Conservation (phyloP, 1,140 invertebrate species). For the Arion vulgaris region DNA sequence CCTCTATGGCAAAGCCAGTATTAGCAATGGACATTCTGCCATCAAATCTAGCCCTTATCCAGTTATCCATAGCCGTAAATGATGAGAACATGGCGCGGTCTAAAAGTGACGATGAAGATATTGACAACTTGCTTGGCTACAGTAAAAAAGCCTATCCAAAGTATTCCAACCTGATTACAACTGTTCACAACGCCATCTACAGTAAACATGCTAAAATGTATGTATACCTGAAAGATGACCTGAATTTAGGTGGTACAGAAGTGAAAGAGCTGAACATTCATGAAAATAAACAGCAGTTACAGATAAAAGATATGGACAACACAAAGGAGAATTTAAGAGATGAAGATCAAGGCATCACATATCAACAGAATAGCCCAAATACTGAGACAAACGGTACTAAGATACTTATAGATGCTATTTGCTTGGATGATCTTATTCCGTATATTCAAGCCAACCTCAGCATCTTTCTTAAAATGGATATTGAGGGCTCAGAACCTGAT, state of each 20-base stretch:
- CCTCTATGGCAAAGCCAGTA: conserved; percentile 56
- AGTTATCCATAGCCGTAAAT: conserved; percentile 50
- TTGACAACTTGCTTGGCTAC: conserved; percentile 50
- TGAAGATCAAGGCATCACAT: neutral
- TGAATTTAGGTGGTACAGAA: conserved; percentile 31
- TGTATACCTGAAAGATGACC: conserved; percentile 14
- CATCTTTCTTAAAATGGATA: conserved; percentile 51
- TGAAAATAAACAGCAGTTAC: neutral
- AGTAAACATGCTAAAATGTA: conserved; percentile 18
- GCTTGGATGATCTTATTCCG: conserved; percentile 53
- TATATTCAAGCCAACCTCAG: conserved; percentile 30
- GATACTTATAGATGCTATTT: conserved; percentile 41
- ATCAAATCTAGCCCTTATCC: conserved; percentile 54
- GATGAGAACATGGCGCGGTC: conserved; percentile 44
- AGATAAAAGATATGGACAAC: neutral
- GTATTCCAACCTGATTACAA: conserved; percentile 22
- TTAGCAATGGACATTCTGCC: conserved; percentile 61
- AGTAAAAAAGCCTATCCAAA: conserved; percentile 14
- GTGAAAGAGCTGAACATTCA: conserved; percentile 26
- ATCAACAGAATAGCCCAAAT: neutral
- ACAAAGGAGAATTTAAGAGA: neutral
- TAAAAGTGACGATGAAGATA: conserved; percentile 48
- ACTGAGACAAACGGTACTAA: neutral
- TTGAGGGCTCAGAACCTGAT: conserved; percentile 58
- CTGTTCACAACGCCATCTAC: conserved; percentile 22